Evolutionary conservation across 2,113 vertebrate species (phyloP).

Genomic region (Todiramphus chloris): DNA sequence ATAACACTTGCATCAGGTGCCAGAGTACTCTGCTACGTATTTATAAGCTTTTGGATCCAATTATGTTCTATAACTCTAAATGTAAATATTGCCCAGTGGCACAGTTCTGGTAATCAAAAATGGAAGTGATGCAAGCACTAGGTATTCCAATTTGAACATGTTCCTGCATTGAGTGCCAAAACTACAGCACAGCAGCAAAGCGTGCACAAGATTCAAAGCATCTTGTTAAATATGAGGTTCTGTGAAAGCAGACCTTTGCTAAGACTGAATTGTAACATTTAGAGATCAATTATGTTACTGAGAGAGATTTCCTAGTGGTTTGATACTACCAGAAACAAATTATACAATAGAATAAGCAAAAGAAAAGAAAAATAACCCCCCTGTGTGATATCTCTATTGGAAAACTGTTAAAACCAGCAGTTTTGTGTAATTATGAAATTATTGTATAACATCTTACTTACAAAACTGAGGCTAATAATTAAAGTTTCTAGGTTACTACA

Average conservation of each 20-base stretch:
- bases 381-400: not conserved
- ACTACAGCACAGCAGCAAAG: not conserved
- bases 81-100: not conserved
- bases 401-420: not conserved
- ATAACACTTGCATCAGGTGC: not conserved
- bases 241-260: not conserved
- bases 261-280: not conserved
- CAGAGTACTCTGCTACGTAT: not conserved
- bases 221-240: not conserved
- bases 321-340: not conserved
- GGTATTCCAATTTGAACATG: fast-evolving
- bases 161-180: not conserved
- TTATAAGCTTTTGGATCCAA: not conserved
- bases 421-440: not conserved
- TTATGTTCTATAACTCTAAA: not conserved
- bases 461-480: not conserved
- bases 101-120: not conserved
- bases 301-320: not conserved
- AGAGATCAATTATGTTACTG: not conserved
- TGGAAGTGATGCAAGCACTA: not conserved
- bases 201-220: fast-evolving
- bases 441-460: not conserved
- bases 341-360: not conserved
- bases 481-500: not conserved
- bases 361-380: not conserved